phyloP scores from a whole-genome alignment of 2,113 vertebrate genomes.

The Corvus cornix region DNA sequence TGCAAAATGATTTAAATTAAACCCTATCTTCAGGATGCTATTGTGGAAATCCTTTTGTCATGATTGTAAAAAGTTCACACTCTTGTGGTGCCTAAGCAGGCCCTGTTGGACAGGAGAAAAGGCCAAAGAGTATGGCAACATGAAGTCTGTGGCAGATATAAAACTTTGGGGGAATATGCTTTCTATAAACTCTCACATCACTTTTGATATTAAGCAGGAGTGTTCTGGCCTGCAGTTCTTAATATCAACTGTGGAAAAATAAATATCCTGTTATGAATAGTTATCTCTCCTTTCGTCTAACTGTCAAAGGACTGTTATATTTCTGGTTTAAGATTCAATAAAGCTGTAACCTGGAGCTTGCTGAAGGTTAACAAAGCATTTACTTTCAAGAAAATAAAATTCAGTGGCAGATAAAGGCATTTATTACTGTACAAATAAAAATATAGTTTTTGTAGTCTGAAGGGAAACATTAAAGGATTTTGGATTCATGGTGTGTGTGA shows the following conservation, averaged over 20 bases:
- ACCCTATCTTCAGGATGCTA: not conserved
- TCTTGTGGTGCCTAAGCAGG: not conserved
- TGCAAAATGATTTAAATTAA: not conserved
- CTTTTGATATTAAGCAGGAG: not conserved
- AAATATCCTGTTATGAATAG: slow-evolving; percentile 5
- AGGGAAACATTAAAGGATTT: not conserved
- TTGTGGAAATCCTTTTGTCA: not conserved
- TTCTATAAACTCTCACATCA: not conserved
- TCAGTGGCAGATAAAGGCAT: not conserved
- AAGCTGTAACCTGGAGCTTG: not conserved
- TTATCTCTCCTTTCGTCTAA: not conserved
- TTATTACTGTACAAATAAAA: not conserved
- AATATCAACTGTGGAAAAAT: not conserved
- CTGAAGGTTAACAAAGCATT: not conserved
- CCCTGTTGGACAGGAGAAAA: not conserved
- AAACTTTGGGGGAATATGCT: not conserved
- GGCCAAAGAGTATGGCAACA: not conserved
- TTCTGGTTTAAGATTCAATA: not conserved
- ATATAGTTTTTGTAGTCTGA: not conserved
- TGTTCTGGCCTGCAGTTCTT: not conserved
- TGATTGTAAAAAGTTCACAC: not conserved
- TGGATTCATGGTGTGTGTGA: not conserved
- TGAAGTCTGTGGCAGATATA: not conserved
- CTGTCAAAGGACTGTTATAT: not conserved
- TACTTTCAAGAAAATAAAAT: slow-evolving; percentile 16